Evolutionary conservation across 1,140 invertebrate genomes (phyloP), one percentile per base, ranked within the genome.

Genomic region (Sinonovacula constricta): DNA sequence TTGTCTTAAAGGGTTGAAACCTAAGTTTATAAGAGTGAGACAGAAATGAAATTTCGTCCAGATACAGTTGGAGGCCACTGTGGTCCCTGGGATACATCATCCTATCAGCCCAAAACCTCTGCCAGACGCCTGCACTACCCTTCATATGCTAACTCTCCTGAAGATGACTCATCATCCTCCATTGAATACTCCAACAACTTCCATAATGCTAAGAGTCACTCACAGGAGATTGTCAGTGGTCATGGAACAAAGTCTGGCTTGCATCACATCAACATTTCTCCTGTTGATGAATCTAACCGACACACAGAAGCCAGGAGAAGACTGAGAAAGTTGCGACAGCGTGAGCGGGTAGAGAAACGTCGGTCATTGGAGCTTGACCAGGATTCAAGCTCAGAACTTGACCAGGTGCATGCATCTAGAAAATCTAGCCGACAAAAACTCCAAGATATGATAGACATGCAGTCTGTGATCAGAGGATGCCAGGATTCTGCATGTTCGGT

Each of bases 221-320:
- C n/a, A n/a, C n/a, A n/a, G n/a, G n/a, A n/a, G n/a, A n/a, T n/a
- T n/a, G n/a, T n/a, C n/a, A n/a, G n/a, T n/a, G n/a, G n/a, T n/a
- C n/a, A n/a, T n/a, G n/a, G n/a, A n/a, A n/a, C n/a, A n/a, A n/a
- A n/a, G n/a, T n/a, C n/a, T n/a, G n/a, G 33, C 22, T 24, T 67
- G 33, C 33, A 67, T 45, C 72, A 62, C 5, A 53, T 76, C 10
- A 76, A 76, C 59, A 76, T 76, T 12, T 76, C 72, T n/a, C 72
- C 72, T 54, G 72, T 76, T 2, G 72, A 76, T 28, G 72, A 76
- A 3, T 76, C 72, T 15, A 76, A 76, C 45, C 53, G 36, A 10
- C 62, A 33, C 54, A 49, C 51, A 1, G 72, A 76, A 7, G 24
- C n/a, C 3, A 31, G 53, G 5, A 57, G 51, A 33, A 10, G 34